Evolutionary conservation across 1,140 invertebrate genomes (phyloP), one percentile per base, ranked within the genome.

Genomic region (Trichoplusia ni): DNA sequence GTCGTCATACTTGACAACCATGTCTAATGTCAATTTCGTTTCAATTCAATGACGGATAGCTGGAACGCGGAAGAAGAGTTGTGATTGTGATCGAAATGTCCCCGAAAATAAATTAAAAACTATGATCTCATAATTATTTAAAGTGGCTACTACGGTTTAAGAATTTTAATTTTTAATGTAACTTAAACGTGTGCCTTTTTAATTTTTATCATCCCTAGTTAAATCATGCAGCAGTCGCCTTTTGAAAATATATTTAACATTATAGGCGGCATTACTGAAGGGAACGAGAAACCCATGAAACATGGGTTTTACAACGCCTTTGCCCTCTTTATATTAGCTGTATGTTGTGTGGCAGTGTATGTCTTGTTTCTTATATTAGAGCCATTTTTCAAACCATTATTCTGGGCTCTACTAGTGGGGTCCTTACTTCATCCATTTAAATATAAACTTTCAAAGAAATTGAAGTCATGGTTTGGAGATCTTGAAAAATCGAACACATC

Each of bases 401-500:
- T 99, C 61, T 99, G 98, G 98, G 98, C 98, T 2, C 89, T 99
- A 40, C 86, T 99, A 9, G 97, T 97, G 44, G 97, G 97, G 8
- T 96, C 96, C 5, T 95, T 97, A 27, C 91, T 99, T 18, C 96
- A 98, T 86, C 97, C 97, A 0, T 95, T 98, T 71, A 99, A 99
- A 79, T 92, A 94, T 56, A 94, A 93, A 23, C 78, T 98, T 8
- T 93, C 95, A 4, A 93, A 92, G 14, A 91, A 91, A 69, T 91
- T 96, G 40, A 92, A 94, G 62, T 91, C 91, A 63, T 98, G 97
- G 97, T 94, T 95, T 68, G 85, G 91, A 66, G 89, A 90, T 63
- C 81, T 94, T 4, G 93, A 95, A 64, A 87, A 87, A 40, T 92
- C 92, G 0, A 86, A 92, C 31, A 92, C 92, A 18, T 94, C 94